Base-by-base conservation (phyloP, 1,140 invertebrate genomes). In the Uloborus diversus region DNA sequence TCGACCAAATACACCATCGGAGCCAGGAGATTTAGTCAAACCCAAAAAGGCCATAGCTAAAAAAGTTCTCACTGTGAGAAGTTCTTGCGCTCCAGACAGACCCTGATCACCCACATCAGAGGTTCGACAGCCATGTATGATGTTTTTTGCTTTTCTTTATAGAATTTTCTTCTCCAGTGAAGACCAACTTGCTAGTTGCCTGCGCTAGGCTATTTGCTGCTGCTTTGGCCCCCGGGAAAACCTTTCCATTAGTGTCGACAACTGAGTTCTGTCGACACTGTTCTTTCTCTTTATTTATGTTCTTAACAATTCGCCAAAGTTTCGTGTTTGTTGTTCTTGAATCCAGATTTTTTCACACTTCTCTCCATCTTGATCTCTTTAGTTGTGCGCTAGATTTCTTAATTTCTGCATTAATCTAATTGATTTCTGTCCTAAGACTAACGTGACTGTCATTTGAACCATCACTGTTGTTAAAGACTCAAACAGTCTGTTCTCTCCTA, bases 251-350 rank as follows among this genome's bases (percentile, higher is more conserved):
- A n/a, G 11, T n/a, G 27, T 65, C 62, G 4, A 23, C 47, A 4
- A 65, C 62, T 25, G 62, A 42, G 62, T 65, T 65, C 33, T 65
- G 20, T 35, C 35, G 30, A 35, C 20, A 37, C 20, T 62, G 59
- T 35, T 7, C 30, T 62, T 62, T 3, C 3, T 53, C 49, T 35
- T 69, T 69, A n/a, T 33, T 69, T 17, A 51, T 33, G 25, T 17
- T 23, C 28, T 32, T 53, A 0, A 11, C 56, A 27, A 27, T 59
- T 59, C 25, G 56, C 56, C 17, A 59, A 5, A 59, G 27, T 59
- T 59, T 59, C 20, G 56, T 27, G 25, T 59, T 59, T 5, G 3
- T 25, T 27, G 56, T 59, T 27, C 56, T 59, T n/a, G 56, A 59
- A 27, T 59, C 4, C 13, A 59, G 27, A 59, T 25, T 59, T 59